These are phyloP conservation scores for Hemiscyllium ocellatum DNA, from an alignment of 2,113 vertebrate species.

Conservation along the genomic window DNA sequence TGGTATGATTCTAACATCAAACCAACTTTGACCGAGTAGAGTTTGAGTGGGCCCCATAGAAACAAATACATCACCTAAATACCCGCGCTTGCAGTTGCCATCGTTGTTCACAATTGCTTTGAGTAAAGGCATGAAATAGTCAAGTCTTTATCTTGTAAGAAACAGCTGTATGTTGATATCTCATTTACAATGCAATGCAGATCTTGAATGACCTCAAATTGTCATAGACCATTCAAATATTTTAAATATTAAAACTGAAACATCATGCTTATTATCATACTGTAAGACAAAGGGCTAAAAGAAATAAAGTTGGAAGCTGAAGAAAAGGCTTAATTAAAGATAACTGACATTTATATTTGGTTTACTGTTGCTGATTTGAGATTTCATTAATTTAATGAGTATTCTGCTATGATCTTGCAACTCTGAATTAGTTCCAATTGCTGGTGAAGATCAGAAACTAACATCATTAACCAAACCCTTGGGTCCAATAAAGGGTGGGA, in stretches of 20 bases:
- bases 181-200: background rate
- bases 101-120: background rate
- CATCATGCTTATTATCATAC: background rate
- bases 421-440: slow-evolving; percentile 32
- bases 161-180: background rate
- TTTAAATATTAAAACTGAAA: background rate
- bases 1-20: background rate
- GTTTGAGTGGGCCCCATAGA: background rate
- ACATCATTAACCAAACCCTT: background rate
- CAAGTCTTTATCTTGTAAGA: background rate
- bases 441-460: background rate
- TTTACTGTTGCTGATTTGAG: background rate
- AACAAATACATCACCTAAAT: background rate
- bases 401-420: background rate
- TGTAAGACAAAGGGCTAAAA: background rate
- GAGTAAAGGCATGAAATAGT: background rate
- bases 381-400: slow-evolving; percentile 20
- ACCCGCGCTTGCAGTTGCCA: background rate
- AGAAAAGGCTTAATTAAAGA: background rate
- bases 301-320: background rate
- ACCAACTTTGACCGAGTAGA: background rate
- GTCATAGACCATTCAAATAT: background rate
- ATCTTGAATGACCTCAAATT: background rate
- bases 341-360: background rate
- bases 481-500: background rate